Base-by-base conservation (phyloP, 1,140 invertebrate species). In the Eumeta japonica region DNA sequence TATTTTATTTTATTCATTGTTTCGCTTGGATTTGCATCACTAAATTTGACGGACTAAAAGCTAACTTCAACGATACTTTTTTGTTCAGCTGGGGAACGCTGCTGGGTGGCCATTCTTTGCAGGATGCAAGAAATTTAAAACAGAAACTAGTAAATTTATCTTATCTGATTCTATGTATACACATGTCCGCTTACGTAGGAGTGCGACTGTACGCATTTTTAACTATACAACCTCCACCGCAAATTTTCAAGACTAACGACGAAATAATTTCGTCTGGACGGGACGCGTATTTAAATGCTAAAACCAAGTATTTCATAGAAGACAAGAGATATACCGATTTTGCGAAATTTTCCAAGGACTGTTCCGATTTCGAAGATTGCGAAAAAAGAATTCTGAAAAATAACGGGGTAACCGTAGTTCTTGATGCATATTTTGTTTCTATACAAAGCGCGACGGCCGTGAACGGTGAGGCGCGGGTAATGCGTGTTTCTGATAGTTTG, bases 171-270 rank as follows among this genome's bases (percentile, higher is more conserved):
- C 18, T 71, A 35, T 52, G 52, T 28, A 39, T 71, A 3, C 53
- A 63, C 46, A 35, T 65, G 16, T 52, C 62, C 5, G 48, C 52
- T 12, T 73, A 62, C 19, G 40, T 73, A 10, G 51, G 44, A 29
- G 48, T 61, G 7, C 57, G 71, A 19, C 42, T 68, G 3, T 68
- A 54, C 52, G 57, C 56, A 1, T 71, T 62, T 20, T 45, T 67
- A 1, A 71, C 68, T 0, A 58, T 73, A 20, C 43, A 45, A 12
- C 35, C 37, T 3, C 62, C 66, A 15, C 62, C 65, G 4, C 27
- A 49, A 3, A 36, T 46, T 3, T 57, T 53, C 7, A 52, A 46
- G 37, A 62, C 58, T n/a, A 51, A 51, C 3, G 46, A 61, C 2
- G 62, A 63, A 3, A 16, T 73, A 10, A 49, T 47, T 15, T 16